These are phyloP conservation scores for Sesia bembeciformis DNA, from an alignment of 2,888 invertebrate genomes.

Conservation along the genomic window DNA sequence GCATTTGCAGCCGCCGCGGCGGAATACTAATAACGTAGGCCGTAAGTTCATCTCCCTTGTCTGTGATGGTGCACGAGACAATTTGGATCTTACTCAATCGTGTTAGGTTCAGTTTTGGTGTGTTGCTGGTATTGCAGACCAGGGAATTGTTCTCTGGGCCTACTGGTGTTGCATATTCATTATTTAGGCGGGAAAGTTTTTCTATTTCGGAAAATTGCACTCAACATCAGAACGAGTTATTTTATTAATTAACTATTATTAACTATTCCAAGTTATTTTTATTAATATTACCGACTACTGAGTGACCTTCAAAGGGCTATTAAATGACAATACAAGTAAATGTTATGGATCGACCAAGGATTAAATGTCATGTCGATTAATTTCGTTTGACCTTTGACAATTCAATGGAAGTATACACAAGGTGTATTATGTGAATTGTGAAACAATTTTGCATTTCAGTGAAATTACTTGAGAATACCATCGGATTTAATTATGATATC, in stretches of 20 bases:
- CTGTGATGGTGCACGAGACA: conserved; percentile 3
- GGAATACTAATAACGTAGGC: conserved; percentile 38
- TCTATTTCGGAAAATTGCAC: no score
- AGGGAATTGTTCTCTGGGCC: conserved; percentile 2
- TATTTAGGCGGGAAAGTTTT: conserved; percentile 25
- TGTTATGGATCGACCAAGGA: background rate
- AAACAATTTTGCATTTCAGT: no score
- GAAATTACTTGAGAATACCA: no score
- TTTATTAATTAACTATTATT: no score
- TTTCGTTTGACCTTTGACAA: background rate
- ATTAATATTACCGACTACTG: no score
- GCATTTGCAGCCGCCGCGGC: conserved; percentile 34
- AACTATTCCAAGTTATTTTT: no score
- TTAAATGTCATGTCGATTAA: background rate
- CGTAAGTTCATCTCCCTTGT: conserved; percentile 40
- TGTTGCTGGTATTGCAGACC: background rate
- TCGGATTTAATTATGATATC: no score
- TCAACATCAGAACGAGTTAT: no score
- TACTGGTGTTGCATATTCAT: conserved; percentile 32
- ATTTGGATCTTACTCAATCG: conserved; percentile 23
- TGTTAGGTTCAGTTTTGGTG: conserved; percentile 17
- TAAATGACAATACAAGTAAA: no score
- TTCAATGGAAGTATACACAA: no score
- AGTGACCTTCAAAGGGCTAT: no score
- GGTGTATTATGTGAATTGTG: no score